Base-by-base conservation (phyloP, 2,113 vertebrate genomes). In the Chloroceryle aenea region DNA sequence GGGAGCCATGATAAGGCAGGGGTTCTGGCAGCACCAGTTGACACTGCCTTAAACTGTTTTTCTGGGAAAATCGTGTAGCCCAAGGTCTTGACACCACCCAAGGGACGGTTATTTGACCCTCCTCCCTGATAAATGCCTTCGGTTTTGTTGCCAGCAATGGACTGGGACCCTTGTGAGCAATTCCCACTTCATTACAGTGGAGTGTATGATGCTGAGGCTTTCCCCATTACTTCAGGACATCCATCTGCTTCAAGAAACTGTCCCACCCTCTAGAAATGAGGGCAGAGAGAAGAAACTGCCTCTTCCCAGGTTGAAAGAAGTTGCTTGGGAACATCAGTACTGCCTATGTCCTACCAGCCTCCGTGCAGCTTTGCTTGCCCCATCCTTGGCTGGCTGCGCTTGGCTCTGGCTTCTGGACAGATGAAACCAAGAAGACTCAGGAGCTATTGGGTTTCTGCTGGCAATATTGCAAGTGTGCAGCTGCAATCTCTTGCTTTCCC, bases 1-100 rank as follows among this genome's bases (percentile, higher is more conserved):
- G 22, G 43, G 67, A 90, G n/a, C 29, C 0, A 1, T 0, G 0
- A 4, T 61, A 34, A 63, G 52, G 52, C 43, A 47, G 43, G 52
- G 14, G 1, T 72, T 93, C 62, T n/a, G 17, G 38, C 58, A 75
- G 67, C 67, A 48, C 5, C 7, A 14, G 34, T 83, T 88, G 16
- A 48, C 26, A 6, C 34, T 34, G 56, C 21, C 9, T 67, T 32
- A 15, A 81, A 76, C 52, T 21, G 4, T 45, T 62, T 55, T 62
- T 62, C 26, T 71, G 30, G 50, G 38, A 85, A 72, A 72, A 29
- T 12, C 20, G 30, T 56, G 38, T n/a, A n/a, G 43, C 10, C 52
- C 23, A 12, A 55, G 45, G 25, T 50, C 58, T 81, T 92, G 36
- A 14, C 38, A 17, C 9, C 1, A 2, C 34, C 23, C 85, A 30